These are phyloP conservation scores for Lysandra coridon DNA, from an alignment of 2,888 invertebrate species.

Conservation along the genomic window DNA sequence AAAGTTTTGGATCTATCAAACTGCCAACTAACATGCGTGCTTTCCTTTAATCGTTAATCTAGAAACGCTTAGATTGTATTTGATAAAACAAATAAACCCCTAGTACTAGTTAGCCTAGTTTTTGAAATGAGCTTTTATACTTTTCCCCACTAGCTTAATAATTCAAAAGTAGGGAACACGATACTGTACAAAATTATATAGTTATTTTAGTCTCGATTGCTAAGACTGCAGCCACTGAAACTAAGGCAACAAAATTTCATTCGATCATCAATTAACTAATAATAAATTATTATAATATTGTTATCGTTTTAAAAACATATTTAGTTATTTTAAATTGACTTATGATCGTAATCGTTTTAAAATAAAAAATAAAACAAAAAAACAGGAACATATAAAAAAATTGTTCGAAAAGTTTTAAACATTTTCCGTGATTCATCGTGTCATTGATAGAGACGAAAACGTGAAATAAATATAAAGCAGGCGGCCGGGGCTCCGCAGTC, in stretches of 20 bases:
- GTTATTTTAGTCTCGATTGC: no score
- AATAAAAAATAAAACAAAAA: background rate
- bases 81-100: no score
- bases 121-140: no score
- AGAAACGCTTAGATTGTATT: background rate
- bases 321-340: no score
- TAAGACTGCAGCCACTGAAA: no score
- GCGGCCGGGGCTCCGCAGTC: background rate
- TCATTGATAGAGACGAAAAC: slow-evolving; percentile 14
- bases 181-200: no score
- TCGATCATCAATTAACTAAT: background rate
- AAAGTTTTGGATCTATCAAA: no score
- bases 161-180: no score
- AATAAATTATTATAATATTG: background rate
- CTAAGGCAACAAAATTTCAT: background rate
- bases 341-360: background rate
- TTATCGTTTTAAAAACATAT: no score
- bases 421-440: slow-evolving; percentile 10
- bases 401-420: background rate
- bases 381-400: background rate
- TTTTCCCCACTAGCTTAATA: no score
- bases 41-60: background rate
- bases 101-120: no score
- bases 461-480: slow-evolving; percentile 23
- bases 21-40: background rate